These are phyloP conservation scores for Troglohyphantes excavatus DNA, from an alignment of 2,888 invertebrate species.

Conservation along the genomic window DNA sequence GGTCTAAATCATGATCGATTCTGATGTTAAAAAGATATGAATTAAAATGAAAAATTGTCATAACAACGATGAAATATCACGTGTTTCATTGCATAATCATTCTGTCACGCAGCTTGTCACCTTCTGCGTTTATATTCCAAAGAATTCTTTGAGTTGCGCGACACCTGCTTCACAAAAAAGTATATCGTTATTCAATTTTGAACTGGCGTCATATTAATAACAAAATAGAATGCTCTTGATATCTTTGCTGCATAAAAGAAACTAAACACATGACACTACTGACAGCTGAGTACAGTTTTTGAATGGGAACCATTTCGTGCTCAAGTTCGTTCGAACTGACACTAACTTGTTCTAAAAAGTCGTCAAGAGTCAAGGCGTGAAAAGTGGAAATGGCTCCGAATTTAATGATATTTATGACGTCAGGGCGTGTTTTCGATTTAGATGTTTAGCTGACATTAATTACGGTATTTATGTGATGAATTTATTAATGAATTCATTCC, in stretches of 20 bases:
- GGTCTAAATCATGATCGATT: too few relatives aligned
- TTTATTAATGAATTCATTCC: not conserved
- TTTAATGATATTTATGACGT: slow-evolving; percentile 40
- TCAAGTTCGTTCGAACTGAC: slow-evolving; percentile 53
- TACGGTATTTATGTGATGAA: slow-evolving; percentile 19
- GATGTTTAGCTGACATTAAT: slow-evolving; percentile 47
- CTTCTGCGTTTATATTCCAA: not conserved
- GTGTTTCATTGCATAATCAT: slow-evolving; percentile 26
- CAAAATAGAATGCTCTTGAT: slow-evolving; percentile 25
- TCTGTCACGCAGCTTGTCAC: slow-evolving; percentile 40
- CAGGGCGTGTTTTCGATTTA: slow-evolving; percentile 40
- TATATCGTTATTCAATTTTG: slow-evolving; percentile 51
- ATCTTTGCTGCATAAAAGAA: not conserved
- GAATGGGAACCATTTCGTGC: slow-evolving; percentile 32
- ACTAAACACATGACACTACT: not conserved
- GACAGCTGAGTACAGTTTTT: slow-evolving; percentile 40
- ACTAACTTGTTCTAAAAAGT: slow-evolving; percentile 33
- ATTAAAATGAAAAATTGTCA: not conserved
- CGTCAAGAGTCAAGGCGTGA: slow-evolving; percentile 33
- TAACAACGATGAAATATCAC: not conserved
- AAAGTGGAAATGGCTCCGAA: not conserved
- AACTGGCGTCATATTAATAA: slow-evolving; percentile 22
- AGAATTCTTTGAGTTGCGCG: not conserved
- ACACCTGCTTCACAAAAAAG: slow-evolving; percentile 30
- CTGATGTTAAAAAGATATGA: not conserved